Evolutionary conservation across 1,140 invertebrate genomes (phyloP), one percentile per base, ranked within the genome.

Genomic region (Bombus superbus): DNA sequence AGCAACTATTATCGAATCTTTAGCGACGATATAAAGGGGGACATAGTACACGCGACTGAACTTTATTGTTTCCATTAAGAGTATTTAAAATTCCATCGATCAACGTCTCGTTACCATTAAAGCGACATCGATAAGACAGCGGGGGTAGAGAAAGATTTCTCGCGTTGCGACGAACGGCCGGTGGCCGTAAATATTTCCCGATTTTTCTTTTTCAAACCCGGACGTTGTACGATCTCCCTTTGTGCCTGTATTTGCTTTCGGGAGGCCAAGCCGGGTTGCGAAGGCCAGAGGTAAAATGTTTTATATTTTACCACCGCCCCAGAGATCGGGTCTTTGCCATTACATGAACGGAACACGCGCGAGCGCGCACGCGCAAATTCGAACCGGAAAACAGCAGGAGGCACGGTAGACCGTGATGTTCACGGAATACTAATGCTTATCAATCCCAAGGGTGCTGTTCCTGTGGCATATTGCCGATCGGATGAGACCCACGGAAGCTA

Each of bases 401-500:
- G 83, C 75, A 86, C 83, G 88, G 71, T 71, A 86, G 86, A 64
- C 44, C 86, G 57, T 68, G 35, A 25, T 82, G 59, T 81, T 81
- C 75, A 38, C 80, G 81, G 89, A 91, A 91, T 91, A 91, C 89
- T 91, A 91, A 91, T 91, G 89, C 68, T 44, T 44, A 53, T 53
- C 86, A 73, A 88, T 90, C 89, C 89, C 86, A 35, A 53, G 86
- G 86, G 86, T 78, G 84, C 80, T 75, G 83, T 90, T 88, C 47
- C 89, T 68, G 47, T 89, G 71, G 81, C 86, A 82, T 88, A 82
- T 88, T 86, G 83, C 76, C 89, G 89, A 88, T 90, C 89, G 80
- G 75, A 87, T 74, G 82, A 79, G 80, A 82, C 81, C 69, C 66
- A 77, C 75, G 79, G 81, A 77, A 81, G 2, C 25, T 77, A 66